Evolutionary conservation across 2,888 invertebrate species (phyloP).

Genomic region (Scelioninae gen. 1): DNA sequence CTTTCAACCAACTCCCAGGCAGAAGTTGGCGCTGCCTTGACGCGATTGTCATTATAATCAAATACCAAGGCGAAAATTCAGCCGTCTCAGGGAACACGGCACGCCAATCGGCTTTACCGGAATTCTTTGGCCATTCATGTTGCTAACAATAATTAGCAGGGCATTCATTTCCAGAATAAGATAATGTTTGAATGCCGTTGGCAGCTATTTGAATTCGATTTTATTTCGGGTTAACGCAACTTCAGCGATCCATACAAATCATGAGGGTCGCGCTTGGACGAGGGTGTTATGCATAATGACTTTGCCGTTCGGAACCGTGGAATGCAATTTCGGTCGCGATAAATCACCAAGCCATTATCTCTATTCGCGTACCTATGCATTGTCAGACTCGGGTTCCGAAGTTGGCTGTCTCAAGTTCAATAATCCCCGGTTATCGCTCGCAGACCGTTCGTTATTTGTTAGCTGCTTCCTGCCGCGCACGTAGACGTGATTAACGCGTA

Average conservation of each 20-base stretch:
- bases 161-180: conserved; percentile 44
- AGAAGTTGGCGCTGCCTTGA: conserved; percentile 41
- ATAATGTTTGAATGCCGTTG: conserved; percentile 53
- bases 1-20: conserved; percentile 50
- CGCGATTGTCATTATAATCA: conserved; percentile 67
- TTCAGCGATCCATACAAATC: conserved; percentile 36
- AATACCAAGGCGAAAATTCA: conserved; percentile 51
- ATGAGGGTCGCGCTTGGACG: conserved; percentile 27
- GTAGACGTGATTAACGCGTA: conserved; percentile 56
- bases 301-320: conserved; percentile 65
- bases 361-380: conserved; percentile 59
- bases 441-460: conserved; percentile 51
- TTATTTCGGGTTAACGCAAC: conserved; percentile 34
- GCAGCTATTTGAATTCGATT: conserved; percentile 34
- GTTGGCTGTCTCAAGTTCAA: conserved; percentile 78
- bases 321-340: conserved; percentile 78
- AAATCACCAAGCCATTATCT: conserved; percentile 75
- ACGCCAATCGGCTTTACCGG: conserved; percentile 54
- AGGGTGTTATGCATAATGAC: conserved; percentile 55
- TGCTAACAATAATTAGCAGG: conserved; percentile 56
- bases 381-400: conserved; percentile 63
- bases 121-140: conserved; percentile 48
- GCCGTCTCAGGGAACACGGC: conserved; percentile 20
- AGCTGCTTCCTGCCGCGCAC: conserved; percentile 22
- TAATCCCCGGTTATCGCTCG: conserved; percentile 77